Evolutionary conservation across 2,797 vertebrate species (phyloP).

Genomic region (Notolepis coatsorum): DNA sequence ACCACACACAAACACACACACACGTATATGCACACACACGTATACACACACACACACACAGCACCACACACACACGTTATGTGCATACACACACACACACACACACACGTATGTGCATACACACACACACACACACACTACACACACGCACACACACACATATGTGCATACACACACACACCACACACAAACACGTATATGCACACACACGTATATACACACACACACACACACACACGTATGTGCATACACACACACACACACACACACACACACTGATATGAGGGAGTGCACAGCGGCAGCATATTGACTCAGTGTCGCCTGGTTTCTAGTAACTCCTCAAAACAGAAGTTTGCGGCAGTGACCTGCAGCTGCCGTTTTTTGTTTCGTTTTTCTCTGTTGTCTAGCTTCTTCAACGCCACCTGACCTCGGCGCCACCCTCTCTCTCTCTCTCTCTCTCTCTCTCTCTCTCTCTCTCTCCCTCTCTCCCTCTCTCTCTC

Average conservation of each 20-base stretch:
- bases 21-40: background rate
- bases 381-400: background rate
- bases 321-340: background rate
- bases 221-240: background rate
- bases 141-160: too few relatives aligned
- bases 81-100: background rate
- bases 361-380: conserved; percentile 40
- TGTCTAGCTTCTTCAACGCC: conserved; percentile 13
- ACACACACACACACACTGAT: conserved; percentile 8
- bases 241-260: background rate
- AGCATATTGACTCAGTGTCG: background rate
- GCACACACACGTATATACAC: background rate
- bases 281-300: too few relatives aligned
- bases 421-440: conserved; percentile 46
- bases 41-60: conserved; percentile 1
- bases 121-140: too few relatives aligned
- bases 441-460: conserved; percentile 13
- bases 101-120: background rate
- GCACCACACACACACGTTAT: too few relatives aligned
- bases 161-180: background rate
- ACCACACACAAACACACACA: background rate
- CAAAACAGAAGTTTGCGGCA: background rate
- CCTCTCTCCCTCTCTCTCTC: background rate
- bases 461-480: conserved; percentile 54
- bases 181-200: background rate